Conservation (phyloP, 2,797 vertebrate genomes). For the Chanos chanos region DNA sequence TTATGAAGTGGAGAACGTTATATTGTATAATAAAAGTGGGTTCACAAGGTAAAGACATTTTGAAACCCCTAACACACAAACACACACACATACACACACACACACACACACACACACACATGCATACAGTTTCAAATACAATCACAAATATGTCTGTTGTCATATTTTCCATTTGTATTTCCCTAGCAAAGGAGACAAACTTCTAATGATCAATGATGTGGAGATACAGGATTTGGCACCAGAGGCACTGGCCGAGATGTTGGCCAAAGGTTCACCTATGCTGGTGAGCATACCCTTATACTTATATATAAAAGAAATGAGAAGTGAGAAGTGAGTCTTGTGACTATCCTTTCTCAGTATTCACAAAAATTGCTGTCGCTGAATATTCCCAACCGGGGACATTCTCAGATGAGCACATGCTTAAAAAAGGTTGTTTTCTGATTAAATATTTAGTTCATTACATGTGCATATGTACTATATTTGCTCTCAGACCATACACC, state of each 20-base stretch:
- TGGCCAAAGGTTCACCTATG: conserved; percentile 51
- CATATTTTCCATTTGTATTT: background rate
- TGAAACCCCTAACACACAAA: background rate
- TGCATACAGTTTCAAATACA: no score
- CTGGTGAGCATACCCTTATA: no score
- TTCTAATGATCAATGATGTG: conserved; percentile 61
- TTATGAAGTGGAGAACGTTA: conserved; percentile 65
- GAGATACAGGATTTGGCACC: conserved; percentile 57
- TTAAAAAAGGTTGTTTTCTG: background rate
- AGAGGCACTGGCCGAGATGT: conserved; percentile 50
- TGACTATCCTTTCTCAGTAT: no score
- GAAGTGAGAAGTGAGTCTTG: no score
- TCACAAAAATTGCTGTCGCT: no score
- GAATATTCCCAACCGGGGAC: background rate
- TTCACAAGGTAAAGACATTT: conserved; percentile 61
- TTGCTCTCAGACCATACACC: conserved; percentile 60
- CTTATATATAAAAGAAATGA: no score
- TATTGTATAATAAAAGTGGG: conserved; percentile 46
- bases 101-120: no score
- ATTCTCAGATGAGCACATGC: background rate
- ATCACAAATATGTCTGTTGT: no score
- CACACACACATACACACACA: no score
- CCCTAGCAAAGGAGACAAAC: conserved; percentile 64
- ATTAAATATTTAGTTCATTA: background rate
- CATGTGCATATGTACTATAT: background rate